Base-by-base conservation (phyloP, 2,113 vertebrate genomes). In the Catharus fuscescens region DNA sequence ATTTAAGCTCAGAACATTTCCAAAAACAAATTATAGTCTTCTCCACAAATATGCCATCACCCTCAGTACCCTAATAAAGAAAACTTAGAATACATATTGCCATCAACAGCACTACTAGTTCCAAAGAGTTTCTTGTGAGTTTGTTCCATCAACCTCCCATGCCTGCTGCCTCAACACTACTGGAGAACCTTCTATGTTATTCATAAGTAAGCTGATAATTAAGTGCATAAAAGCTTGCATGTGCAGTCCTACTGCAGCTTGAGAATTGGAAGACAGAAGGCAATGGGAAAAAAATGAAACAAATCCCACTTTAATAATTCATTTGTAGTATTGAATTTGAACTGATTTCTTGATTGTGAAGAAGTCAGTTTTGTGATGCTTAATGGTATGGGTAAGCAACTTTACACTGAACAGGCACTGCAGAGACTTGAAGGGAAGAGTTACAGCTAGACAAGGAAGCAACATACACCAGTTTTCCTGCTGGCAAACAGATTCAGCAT, bases 291-390 rank as follows among this genome's bases (percentile, higher is more conserved):
- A 76, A 90, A 42, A 88, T 71, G 14, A 19, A 48, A 93, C 0
- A 6, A 69, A 23, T 15, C 25, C 11, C 18, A 29, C 11, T 59
- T 73, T 16, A 26, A 25, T 85, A 88, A 45, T 69, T 60, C 52
- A 32, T 59, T 80, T 61, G 23, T 79, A 61, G 61, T 61, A 61
- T 6, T 54, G 25, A 77, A 76, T 76, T 79, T 69, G 73, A 92
- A 80, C 17, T 45, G 34, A 89, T 72, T 79, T 59, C 21, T 85
- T 82, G 28, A 72, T 89, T 71, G 38, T 69, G 64, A 86, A 71
- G 38, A 88, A 40, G 38, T 65, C 71, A 70, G 5, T 61, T 32
- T 61, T 45, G 50, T 1, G 7, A 77, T 62, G 70, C 77, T 77
- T 77, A 65, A 67, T 40, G 36, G 21, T 36, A 47, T 52, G 36